phyloP scores from a whole-genome alignment of 1,140 invertebrate species.

The Centruroides sculpturatus region DNA sequence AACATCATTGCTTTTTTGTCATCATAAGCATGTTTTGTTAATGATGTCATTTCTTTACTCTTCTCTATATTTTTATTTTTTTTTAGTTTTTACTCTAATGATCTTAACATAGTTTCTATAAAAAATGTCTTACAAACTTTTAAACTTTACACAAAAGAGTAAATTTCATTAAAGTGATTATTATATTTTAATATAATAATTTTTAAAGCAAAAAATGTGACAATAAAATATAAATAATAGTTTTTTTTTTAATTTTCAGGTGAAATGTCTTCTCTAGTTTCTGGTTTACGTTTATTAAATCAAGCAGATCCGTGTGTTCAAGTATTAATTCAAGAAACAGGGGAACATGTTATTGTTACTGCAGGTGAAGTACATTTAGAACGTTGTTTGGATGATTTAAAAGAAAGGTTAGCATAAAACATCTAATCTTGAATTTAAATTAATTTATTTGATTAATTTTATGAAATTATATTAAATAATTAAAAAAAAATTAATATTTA shows the following conservation, averaged over 20 bases:
- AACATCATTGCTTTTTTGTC: too few relatives aligned
- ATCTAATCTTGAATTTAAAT: not conserved
- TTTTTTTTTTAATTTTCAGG: slow-evolving; percentile 16
- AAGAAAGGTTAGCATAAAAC: slow-evolving; percentile 31
- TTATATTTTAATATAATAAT: too few relatives aligned
- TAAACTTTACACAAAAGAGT: too few relatives aligned
- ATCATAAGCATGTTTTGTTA: too few relatives aligned
- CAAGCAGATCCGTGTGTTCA: slow-evolving; percentile 87
- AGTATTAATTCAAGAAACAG: slow-evolving; percentile 78
- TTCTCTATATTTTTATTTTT: too few relatives aligned
- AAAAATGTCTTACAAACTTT: too few relatives aligned
- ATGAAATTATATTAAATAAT: slow-evolving; percentile 1
- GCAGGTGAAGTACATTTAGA: slow-evolving; percentile 96
- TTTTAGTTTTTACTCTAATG: too few relatives aligned
- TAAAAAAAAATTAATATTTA: slow-evolving; percentile 25
- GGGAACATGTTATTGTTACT: slow-evolving; percentile 90
- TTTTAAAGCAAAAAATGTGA: too few relatives aligned
- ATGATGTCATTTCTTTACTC: too few relatives aligned
- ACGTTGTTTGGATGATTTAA: slow-evolving; percentile 76
- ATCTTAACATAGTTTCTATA: too few relatives aligned
- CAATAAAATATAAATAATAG: too few relatives aligned
- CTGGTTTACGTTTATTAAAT: slow-evolving; percentile 64
- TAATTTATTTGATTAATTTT: not conserved
- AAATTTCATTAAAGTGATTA: too few relatives aligned
- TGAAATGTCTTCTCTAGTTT: slow-evolving; percentile 64